phyloP scores from a whole-genome alignment of 2,888 invertebrate genomes.

The Apodemia mormo region DNA sequence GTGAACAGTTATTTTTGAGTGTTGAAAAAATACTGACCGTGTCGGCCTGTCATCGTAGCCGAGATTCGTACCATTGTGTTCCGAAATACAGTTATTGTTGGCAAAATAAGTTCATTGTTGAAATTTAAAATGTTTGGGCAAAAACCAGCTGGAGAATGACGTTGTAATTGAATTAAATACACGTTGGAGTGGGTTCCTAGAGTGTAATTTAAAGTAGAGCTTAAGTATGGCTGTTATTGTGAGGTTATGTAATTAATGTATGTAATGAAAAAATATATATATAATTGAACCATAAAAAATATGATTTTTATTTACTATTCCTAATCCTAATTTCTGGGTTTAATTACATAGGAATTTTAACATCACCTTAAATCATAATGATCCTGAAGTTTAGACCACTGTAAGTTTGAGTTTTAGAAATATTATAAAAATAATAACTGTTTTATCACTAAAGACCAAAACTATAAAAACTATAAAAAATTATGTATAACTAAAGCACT shows the following conservation, averaged over 20 bases:
- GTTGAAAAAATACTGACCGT: slow-evolving; percentile 55
- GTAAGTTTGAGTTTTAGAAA: no score
- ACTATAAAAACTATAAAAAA: no score
- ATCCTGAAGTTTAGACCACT: no score
- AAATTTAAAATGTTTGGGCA: slow-evolving; percentile 51
- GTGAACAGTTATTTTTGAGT: slow-evolving; percentile 62
- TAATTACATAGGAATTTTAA: no score
- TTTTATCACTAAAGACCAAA: no score
- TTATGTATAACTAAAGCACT: no score
- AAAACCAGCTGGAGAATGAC: slow-evolving; percentile 54
- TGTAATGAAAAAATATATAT: no score
- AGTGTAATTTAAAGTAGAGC: slow-evolving; percentile 42
- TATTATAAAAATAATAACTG: no score
- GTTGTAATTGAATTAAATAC: slow-evolving; percentile 72
- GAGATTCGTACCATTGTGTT: slow-evolving; percentile 46
- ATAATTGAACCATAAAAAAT: no score
- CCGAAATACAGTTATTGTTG: slow-evolving; percentile 75
- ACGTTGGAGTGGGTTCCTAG: slow-evolving; percentile 45
- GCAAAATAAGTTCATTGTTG: slow-evolving; percentile 72
- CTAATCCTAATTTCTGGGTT: no score
- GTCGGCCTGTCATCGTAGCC: slow-evolving; percentile 47
- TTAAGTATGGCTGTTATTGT: slow-evolving; percentile 16
- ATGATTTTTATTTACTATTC: no score
- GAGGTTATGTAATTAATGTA: background rate
- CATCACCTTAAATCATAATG: no score